A percentile compares a stretch with the other conserved stretches of the same genome.
Conservation (phyloP, 2,113 vertebrate genomes). For the Gasterosteus aculeatus region DNA sequence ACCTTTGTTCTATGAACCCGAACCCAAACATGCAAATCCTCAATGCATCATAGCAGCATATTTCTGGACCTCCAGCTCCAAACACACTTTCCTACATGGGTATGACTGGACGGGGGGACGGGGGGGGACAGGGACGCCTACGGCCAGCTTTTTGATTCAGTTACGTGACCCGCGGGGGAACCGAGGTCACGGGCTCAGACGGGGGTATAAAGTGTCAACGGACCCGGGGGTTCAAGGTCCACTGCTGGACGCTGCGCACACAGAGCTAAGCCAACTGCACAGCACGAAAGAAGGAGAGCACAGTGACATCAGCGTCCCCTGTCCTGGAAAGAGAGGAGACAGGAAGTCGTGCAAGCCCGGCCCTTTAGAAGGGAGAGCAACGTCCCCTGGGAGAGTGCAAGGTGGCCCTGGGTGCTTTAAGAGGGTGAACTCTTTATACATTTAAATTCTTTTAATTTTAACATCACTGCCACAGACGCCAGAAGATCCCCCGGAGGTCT, state of each 20-base stretch:
- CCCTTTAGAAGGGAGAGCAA: slow-evolving; percentile 17
- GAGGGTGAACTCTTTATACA: slow-evolving; percentile 2
- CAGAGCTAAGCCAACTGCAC: slow-evolving; percentile 56
- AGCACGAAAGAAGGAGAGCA: slow-evolving; percentile 41
- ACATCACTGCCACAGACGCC: slow-evolving; percentile 32
- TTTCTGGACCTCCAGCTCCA: slow-evolving; percentile 29
- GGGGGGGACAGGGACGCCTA: neutral
- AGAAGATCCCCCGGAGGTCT: slow-evolving; percentile 39
- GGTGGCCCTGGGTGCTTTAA: slow-evolving; percentile 35
- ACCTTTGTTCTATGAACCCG: slow-evolving; percentile 25
- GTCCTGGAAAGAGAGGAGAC: slow-evolving; percentile 25
- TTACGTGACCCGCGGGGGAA: slow-evolving; percentile 1
- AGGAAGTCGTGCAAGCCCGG: slow-evolving; percentile 16
- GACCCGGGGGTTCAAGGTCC: slow-evolving; percentile 3
- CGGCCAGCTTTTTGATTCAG: slow-evolving; percentile 6
- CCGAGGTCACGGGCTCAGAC: neutral
- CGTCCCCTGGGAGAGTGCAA: slow-evolving; percentile 55
- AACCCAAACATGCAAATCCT: slow-evolving; percentile 19
- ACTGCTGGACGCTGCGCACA: slow-evolving; percentile 52
- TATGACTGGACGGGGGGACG: neutral
- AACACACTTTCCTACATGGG: neutral
- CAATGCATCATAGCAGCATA: slow-evolving; percentile 54
- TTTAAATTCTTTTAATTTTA: neutral
- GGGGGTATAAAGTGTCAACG: slow-evolving; percentile 11
- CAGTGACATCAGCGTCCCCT: slow-evolving; percentile 38